Conservation (phyloP, 1,140 invertebrate genomes). For the Eumaeus atala region DNA sequence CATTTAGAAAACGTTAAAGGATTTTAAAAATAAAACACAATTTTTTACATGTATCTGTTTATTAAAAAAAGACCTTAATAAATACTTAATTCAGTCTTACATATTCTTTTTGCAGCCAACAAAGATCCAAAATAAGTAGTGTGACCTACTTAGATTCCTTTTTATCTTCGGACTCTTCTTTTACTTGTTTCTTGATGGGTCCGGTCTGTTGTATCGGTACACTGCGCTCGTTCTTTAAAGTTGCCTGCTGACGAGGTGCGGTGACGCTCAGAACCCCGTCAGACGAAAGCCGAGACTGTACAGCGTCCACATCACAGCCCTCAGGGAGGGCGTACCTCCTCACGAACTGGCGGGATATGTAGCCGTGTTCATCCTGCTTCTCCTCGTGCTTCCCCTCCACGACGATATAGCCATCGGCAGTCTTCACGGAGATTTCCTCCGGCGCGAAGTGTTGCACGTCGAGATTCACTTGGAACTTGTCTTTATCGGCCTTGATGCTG, state of each 20-base stretch:
- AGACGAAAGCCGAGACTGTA: constrained; percentile 25
- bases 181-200: constrained; percentile 22
- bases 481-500: constrained; percentile 23
- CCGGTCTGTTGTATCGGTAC: constrained; percentile 24
- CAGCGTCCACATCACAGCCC: constrained; percentile 22
- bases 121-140: too few relatives aligned
- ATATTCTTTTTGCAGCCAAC: too few relatives aligned
- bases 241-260: constrained; percentile 9
- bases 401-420: constrained; percentile 25
- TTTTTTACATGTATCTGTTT: too few relatives aligned
- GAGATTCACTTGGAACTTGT: constrained; percentile 28
- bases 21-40: too few relatives aligned
- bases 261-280: constrained; percentile 29
- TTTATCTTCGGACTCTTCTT: constrained; percentile 10
- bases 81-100: too few relatives aligned
- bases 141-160: too few relatives aligned
- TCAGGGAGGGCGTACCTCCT: constrained; percentile 27
- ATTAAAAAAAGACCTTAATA: too few relatives aligned
- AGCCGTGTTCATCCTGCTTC: constrained; percentile 30
- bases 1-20: too few relatives aligned
- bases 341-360: constrained; percentile 27
- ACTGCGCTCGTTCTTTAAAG: constrained; percentile 20
- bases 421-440: constrained; percentile 28
- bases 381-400: constrained; percentile 32
- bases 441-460: constrained; percentile 29